Percentiles rank a stretch among this genome's conserved stretches.
Conservation (phyloP, 2,888 invertebrate species). For the Nasonovia ribisnigri region DNA sequence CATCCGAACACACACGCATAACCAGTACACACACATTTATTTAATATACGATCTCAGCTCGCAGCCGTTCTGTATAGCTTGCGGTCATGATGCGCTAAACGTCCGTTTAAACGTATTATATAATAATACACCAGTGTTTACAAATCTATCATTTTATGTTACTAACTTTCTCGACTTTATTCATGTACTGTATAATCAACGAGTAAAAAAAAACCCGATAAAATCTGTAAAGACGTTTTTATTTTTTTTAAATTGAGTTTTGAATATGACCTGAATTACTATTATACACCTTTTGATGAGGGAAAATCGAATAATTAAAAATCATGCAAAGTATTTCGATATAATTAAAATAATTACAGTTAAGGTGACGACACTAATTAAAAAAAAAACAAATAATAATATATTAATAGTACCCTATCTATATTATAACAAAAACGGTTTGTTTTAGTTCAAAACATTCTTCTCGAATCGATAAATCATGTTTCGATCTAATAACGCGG, state of each 20-base stretch:
- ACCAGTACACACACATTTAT: neutral
- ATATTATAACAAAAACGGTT: neutral
- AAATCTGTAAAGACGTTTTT: neutral
- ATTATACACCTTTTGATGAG: neutral
- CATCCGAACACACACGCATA: neutral
- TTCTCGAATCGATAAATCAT: conserved; percentile 1
- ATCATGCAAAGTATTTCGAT: neutral
- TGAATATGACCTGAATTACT: conserved; percentile 6
- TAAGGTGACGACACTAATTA: neutral
- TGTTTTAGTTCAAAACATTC: neutral
- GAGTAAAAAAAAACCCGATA: neutral
- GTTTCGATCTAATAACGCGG: conserved; percentile 18
- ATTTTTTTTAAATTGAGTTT: conserved; percentile 29
- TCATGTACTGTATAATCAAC: neutral
- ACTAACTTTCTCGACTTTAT: neutral
- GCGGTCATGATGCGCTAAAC: conserved; percentile 12
- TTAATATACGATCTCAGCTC: neutral
- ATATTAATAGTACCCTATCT: neutral
- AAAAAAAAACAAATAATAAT: conserved; percentile 67
- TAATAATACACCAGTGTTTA: neutral
- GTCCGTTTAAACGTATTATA: neutral
- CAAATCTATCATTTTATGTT: neutral
- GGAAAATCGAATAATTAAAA: conserved; percentile 5
- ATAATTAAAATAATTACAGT: neutral
- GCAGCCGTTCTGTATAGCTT: neutral